A percentile compares a stretch with the other conserved stretches of the same genome.
Conservation (phyloP, 2,888 invertebrate genomes). For the Hanleya hanleyi region DNA sequence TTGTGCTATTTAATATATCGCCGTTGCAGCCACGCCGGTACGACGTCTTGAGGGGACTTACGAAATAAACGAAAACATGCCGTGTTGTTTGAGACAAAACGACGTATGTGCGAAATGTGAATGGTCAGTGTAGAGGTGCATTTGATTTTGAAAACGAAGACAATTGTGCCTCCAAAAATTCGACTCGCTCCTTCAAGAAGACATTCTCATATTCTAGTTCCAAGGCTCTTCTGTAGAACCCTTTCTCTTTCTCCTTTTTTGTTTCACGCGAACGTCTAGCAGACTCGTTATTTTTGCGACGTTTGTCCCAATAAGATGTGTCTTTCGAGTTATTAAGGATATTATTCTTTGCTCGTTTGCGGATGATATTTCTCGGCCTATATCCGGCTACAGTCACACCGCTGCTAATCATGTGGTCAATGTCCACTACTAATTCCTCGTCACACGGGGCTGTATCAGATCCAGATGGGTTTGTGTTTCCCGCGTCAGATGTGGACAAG, state of each 20-base stretch:
- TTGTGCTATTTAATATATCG: too few relatives aligned
- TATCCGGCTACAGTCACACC: conserved; percentile 55
- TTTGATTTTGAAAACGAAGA: too few relatives aligned
- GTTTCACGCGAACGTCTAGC: conserved; percentile 56
- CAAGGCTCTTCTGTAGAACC: conserved; percentile 52
- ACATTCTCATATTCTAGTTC: conserved; percentile 56
- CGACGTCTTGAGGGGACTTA: too few relatives aligned
- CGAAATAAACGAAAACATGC: too few relatives aligned
- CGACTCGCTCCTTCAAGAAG: conserved; percentile 48
- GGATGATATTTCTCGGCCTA: conserved; percentile 50
- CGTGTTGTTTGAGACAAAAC: too few relatives aligned
- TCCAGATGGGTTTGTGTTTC: too few relatives aligned
- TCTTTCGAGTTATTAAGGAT: conserved; percentile 42
- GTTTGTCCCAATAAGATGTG: conserved; percentile 51
- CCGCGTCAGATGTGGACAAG: too few relatives aligned
- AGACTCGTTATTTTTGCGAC: conserved; percentile 63
- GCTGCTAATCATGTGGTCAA: conserved; percentile 51
- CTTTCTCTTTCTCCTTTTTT: conserved; percentile 61
- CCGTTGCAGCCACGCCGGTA: too few relatives aligned
- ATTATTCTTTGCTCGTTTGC: conserved; percentile 41
- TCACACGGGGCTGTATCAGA: too few relatives aligned
- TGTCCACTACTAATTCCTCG: conserved; percentile 32
- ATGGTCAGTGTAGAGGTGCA: too few relatives aligned
- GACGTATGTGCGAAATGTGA: too few relatives aligned
- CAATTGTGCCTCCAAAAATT: conserved; percentile 46